Conservation (phyloP, 2,113 vertebrate species). For the Ondatra zibethicus region DNA sequence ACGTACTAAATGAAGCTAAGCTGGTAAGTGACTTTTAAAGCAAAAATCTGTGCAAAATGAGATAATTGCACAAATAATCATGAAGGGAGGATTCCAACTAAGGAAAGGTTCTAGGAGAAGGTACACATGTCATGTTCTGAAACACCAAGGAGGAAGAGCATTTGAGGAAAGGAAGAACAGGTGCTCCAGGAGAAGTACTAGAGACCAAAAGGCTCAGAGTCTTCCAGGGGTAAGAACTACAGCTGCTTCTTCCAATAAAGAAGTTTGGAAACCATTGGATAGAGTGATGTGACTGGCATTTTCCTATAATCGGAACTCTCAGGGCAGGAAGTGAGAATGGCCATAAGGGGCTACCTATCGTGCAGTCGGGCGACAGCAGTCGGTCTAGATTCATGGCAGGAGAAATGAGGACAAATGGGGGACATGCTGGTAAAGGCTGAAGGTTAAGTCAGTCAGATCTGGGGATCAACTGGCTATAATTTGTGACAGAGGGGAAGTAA, state of each 20-base stretch:
- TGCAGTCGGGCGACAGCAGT: neutral
- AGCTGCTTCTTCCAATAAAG: neutral
- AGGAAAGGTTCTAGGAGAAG: neutral
- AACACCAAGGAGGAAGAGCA: neutral
- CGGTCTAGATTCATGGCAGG: neutral
- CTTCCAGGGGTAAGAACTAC: neutral
- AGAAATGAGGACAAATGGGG: neutral
- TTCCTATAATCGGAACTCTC: neutral
- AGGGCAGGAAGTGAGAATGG: neutral
- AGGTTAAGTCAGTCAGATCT: neutral
- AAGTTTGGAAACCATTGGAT: neutral
- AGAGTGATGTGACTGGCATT: no score
- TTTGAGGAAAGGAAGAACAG: neutral
- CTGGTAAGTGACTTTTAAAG: neutral
- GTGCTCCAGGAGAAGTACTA: neutral
- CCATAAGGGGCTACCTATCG: neutral
- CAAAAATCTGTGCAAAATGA: neutral
- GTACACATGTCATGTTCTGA: neutral
- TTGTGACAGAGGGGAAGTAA: neutral
- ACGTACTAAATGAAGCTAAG: neutral
- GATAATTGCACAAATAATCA: neutral
- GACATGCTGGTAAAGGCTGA: neutral
- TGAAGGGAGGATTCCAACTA: neutral
- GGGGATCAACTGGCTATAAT: neutral
- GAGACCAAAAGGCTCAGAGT: neutral